Conservation (phyloP, 2,888 invertebrate genomes). For the Antitype chi region DNA sequence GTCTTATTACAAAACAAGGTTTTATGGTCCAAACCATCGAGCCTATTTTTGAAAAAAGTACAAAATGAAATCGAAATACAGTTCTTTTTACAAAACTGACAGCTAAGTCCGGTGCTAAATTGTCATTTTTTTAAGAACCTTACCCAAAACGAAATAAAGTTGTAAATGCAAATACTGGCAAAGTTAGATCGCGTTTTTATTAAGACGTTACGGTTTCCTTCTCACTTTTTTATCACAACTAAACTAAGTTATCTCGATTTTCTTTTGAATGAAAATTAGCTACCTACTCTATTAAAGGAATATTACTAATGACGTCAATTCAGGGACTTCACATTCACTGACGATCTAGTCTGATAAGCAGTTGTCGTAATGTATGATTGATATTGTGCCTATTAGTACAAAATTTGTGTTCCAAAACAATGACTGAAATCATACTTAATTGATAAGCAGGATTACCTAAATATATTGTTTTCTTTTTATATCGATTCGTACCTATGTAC, state of each 20-base stretch:
- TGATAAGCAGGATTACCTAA: not conserved
- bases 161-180: too few relatives aligned
- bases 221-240: not conserved
- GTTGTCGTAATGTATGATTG: not conserved
- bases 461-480: not conserved
- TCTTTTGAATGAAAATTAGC: not conserved
- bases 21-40: too few relatives aligned
- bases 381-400: not conserved
- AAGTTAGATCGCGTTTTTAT: too few relatives aligned
- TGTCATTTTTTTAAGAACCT: too few relatives aligned
- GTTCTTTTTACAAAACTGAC: too few relatives aligned
- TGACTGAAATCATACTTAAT: not conserved
- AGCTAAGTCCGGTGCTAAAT: too few relatives aligned
- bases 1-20: too few relatives aligned
- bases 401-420: not conserved
- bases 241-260: not conserved
- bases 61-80: too few relatives aligned
- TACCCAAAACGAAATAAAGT: too few relatives aligned
- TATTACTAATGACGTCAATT: slow-evolving; percentile 29
- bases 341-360: slow-evolving; percentile 12
- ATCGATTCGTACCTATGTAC: not conserved
- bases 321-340: slow-evolving; percentile 26
- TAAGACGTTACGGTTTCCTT: not conserved
- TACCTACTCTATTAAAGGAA: slow-evolving; percentile 5
- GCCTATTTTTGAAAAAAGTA: too few relatives aligned